phyloP scores from a whole-genome alignment of 1,140 invertebrate species.

The Muscidifurax raptorellus region DNA sequence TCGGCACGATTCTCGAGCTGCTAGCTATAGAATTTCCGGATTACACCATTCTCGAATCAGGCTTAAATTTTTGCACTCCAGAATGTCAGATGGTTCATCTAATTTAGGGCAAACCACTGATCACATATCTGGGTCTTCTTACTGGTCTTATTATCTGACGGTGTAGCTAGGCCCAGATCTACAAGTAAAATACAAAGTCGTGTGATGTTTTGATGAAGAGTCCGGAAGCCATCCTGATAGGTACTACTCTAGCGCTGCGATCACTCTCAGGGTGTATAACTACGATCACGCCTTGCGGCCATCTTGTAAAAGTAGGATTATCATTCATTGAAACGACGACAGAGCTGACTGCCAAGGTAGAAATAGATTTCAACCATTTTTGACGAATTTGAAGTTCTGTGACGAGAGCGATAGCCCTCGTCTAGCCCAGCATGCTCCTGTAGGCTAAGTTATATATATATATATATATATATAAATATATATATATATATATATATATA shows the following conservation, averaged over 20 bases:
- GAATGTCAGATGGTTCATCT: background rate
- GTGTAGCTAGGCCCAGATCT: background rate
- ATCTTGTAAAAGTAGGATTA: background rate
- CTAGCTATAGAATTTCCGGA: background rate
- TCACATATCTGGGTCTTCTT: no score
- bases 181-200: background rate
- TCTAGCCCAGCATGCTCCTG: no score
- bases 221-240: background rate
- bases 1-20: background rate
- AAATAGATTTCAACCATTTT: background rate
- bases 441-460: no score
- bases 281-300: background rate
- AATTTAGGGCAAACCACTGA: background rate
- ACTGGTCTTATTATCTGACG: no score
- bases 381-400: constrained; percentile 4
- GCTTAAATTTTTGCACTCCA: background rate
- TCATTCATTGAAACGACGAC: background rate
- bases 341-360: background rate
- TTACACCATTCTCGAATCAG: background rate
- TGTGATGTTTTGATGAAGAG: background rate
- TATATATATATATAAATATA: no score
- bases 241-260: background rate
- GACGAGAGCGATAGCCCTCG: no score
- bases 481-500: no score
- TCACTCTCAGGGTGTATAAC: background rate